phyloP scores from a whole-genome alignment of 2,797 vertebrate genomes.

The Okamejei kenojei region DNA sequence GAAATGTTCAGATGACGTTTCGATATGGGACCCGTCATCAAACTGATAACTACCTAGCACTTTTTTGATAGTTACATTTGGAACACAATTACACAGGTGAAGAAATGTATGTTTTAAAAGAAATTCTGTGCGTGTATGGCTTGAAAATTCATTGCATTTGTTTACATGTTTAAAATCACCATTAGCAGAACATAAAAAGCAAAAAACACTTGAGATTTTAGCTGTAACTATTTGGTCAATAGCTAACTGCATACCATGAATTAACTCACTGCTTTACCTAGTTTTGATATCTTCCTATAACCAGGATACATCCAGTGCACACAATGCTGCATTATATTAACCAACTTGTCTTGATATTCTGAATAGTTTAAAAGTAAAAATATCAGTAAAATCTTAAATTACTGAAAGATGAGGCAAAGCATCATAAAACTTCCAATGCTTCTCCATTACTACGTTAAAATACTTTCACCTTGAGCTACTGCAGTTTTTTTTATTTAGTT shows the following conservation, averaged over 20 bases:
- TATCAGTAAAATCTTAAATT: neutral
- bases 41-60: neutral
- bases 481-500: too few species aligned
- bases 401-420: neutral
- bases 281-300: neutral
- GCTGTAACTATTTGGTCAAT: neutral
- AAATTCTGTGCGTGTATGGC: neutral
- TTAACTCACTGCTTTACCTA: neutral
- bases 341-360: neutral
- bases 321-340: neutral
- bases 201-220: neutral
- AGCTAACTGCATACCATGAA: neutral
- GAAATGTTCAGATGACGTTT: too few species aligned
- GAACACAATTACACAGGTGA: neutral
- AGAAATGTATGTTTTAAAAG: neutral
- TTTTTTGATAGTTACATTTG: neutral
- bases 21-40: too few species aligned
- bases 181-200: neutral
- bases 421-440: neutral
- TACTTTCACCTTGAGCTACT: neutral
- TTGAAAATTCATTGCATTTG: neutral
- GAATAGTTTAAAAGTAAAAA: neutral
- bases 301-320: neutral
- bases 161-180: neutral
- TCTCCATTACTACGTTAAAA: neutral